Conservation (phyloP, 1,140 invertebrate genomes). For the Drosophila parabipectinata region DNA sequence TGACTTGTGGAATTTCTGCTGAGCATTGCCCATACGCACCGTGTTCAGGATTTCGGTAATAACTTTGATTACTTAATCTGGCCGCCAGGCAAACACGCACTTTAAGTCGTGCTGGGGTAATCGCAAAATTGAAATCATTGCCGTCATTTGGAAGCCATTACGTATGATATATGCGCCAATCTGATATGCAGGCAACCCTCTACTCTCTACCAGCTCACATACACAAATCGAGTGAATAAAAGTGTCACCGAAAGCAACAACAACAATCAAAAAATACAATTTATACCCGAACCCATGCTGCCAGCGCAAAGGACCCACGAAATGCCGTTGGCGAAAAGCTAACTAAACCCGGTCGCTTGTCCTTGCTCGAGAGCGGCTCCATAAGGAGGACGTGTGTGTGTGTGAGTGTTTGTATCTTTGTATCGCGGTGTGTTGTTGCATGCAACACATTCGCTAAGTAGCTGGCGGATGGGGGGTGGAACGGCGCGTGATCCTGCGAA, state of each 20-base stretch:
- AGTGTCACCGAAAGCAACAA: constrained; percentile 71
- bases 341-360: constrained; percentile 58
- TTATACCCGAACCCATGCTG: constrained; percentile 50
- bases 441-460: constrained; percentile 78
- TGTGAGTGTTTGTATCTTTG: constrained; percentile 8
- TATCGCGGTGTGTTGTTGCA: constrained; percentile 54
- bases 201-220: constrained; percentile 11
- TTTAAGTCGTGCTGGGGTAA: constrained; percentile 44
- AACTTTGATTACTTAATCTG: constrained; percentile 60
- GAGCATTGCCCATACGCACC: constrained; percentile 69
- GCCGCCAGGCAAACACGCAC: constrained; percentile 28
- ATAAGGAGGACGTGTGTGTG: background rate
- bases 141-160: constrained; percentile 78
- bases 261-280: constrained; percentile 73
- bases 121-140: constrained; percentile 78
- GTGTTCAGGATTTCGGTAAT: constrained; percentile 42
- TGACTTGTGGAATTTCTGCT: constrained; percentile 12
- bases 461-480: constrained; percentile 45
- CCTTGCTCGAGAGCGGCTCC: constrained; percentile 26
- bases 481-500: constrained; percentile 77
- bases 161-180: constrained; percentile 77
- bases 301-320: constrained; percentile 47
- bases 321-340: constrained; percentile 50
- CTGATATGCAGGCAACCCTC: constrained; percentile 66
- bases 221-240: constrained; percentile 67